phyloP scores from a whole-genome alignment of 2,797 vertebrate genomes.

The Gypaetus barbatus region DNA sequence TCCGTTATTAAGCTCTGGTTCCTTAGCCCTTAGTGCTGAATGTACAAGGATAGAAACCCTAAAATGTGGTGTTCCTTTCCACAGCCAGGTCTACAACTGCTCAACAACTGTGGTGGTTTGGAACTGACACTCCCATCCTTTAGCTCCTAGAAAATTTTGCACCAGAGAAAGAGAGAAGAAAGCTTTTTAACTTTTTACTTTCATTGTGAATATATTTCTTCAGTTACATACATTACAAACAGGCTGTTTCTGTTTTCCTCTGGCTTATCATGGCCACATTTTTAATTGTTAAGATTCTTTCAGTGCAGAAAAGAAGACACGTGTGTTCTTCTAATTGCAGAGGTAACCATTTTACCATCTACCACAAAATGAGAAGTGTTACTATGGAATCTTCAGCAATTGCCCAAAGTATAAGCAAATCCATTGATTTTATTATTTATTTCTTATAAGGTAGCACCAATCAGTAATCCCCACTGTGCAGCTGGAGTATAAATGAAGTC shows the following conservation, averaged over 20 bases:
- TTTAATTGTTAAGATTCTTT: background rate
- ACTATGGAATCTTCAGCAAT: background rate
- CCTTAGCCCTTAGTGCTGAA: background rate
- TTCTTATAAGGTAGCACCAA: background rate
- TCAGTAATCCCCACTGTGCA: background rate
- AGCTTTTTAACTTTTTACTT: background rate
- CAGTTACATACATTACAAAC: background rate
- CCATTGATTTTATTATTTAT: background rate
- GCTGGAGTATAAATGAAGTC: background rate
- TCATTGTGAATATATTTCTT: background rate
- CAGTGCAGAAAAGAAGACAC: background rate
- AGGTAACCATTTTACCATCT: background rate
- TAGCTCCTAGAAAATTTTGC: background rate
- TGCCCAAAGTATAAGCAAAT: background rate
- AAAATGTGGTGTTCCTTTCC: background rate
- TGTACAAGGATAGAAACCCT: background rate
- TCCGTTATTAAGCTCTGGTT: background rate
- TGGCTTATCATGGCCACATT: background rate
- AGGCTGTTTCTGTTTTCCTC: background rate
- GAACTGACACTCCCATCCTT: background rate
- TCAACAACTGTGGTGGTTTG: background rate
- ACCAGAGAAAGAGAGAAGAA: background rate
- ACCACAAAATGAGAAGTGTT: background rate
- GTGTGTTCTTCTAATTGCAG: background rate
- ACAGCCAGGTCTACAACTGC: background rate